phyloP scores from a whole-genome alignment of 2,888 invertebrate genomes.

The Acheta domesticus region DNA sequence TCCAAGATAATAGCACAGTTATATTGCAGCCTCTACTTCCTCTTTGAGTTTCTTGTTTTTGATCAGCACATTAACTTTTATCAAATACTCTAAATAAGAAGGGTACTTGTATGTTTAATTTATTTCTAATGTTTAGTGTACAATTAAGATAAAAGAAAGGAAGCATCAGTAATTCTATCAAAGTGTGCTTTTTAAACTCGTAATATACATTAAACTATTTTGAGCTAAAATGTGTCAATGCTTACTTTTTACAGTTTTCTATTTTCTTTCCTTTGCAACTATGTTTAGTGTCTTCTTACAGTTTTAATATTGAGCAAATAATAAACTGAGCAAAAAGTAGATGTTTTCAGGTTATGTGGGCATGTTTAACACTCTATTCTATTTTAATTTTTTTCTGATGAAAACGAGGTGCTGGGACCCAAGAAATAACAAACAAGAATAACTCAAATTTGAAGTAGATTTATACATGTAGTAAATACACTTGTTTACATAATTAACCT shows the following conservation, averaged over 20 bases:
- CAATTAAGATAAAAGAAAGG: too few relatives aligned
- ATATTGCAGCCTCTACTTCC: slow-evolving; percentile 10
- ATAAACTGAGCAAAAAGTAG: background rate
- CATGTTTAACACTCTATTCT: background rate
- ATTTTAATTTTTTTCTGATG: background rate
- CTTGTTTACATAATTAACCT: too few relatives aligned
- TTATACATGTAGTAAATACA: background rate
- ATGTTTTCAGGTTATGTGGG: background rate
- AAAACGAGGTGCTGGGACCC: background rate
- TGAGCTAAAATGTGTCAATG: too few relatives aligned
- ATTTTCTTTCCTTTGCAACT: too few relatives aligned
- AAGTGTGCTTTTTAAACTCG: too few relatives aligned
- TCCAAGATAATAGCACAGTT: slow-evolving; percentile 23
- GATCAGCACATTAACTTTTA: too few relatives aligned
- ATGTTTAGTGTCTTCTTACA: background rate
- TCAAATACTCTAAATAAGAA: too few relatives aligned
- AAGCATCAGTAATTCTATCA: too few relatives aligned
- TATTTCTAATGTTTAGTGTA: too few relatives aligned
- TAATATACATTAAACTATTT: too few relatives aligned
- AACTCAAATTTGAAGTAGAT: slow-evolving; percentile 11
- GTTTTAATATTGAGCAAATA: background rate
- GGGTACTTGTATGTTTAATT: too few relatives aligned
- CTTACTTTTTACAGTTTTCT: too few relatives aligned
- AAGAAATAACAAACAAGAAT: background rate
- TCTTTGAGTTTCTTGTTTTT: slow-evolving; percentile 4